phyloP scores from a whole-genome alignment of 2,113 vertebrate species.

The Triplophysa dalaica region DNA sequence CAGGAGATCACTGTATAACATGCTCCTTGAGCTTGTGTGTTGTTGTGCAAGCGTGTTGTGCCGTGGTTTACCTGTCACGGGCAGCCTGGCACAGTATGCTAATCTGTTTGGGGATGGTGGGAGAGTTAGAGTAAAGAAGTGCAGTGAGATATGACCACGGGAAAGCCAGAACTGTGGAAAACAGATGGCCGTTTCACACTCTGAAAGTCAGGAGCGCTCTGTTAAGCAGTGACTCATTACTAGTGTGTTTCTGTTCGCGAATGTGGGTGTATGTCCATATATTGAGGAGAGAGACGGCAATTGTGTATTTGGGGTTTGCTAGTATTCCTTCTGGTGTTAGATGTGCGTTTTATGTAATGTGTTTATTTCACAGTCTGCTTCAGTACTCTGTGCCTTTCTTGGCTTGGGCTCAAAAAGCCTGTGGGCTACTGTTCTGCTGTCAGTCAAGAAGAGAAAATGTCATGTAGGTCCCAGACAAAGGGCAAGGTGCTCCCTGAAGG shows the following conservation, averaged over 20 bases:
- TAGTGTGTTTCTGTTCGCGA: not conserved
- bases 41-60: not conserved
- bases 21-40: not conserved
- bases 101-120: not conserved
- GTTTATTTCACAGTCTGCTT: conserved; percentile 2
- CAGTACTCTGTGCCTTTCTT: conserved; percentile 9
- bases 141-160: conserved; percentile 7
- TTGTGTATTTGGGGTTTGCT: conserved; percentile 7
- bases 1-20: conserved; percentile 28
- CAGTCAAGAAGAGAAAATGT: conserved; percentile 32
- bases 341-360: not conserved
- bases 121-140: not conserved
- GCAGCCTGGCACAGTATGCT: not conserved
- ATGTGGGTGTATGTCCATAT: conserved; percentile 20
- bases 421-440: conserved; percentile 21
- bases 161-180: conserved; percentile 21
- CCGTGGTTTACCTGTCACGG: not conserved
- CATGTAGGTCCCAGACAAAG: conserved; percentile 17
- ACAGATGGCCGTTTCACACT: conserved; percentile 43
- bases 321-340: conserved; percentile 5
- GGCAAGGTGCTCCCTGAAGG: not conserved
- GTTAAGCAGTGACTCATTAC: conserved; percentile 8
- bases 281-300: not conserved
- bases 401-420: conserved; percentile 16
- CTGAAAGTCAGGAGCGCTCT: conserved; percentile 15